phyloP scores from a whole-genome alignment of 2,113 vertebrate genomes.

The Pipra filicauda region DNA sequence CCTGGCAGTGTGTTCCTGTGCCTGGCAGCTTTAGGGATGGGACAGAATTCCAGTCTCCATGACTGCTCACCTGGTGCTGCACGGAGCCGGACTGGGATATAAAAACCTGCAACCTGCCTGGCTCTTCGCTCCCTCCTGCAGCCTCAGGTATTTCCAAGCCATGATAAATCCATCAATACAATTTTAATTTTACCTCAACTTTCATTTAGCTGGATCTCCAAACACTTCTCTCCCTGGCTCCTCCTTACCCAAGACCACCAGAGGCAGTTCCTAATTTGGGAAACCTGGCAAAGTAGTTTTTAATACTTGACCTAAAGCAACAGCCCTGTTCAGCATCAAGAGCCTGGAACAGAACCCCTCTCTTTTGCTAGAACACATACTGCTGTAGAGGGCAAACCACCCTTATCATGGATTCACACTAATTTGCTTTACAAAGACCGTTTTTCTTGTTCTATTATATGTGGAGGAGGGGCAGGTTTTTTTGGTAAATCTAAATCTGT shows the following conservation, averaged over 20 bases:
- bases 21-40: neutral
- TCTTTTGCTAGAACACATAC: neutral
- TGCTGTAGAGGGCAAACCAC: neutral
- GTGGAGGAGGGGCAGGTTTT: neutral
- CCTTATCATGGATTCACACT: neutral
- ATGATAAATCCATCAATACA: neutral
- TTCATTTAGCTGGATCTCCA: neutral
- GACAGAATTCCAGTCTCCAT: neutral
- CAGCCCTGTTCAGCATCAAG: accelerated
- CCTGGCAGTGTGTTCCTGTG: neutral
- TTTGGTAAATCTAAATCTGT: conserved; percentile 57
- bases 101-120: neutral
- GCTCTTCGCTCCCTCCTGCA: neutral
- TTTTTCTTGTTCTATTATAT: neutral
- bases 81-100: too few species aligned
- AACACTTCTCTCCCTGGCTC: neutral
- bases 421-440: neutral
- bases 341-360: neutral
- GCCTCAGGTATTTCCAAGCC: neutral
- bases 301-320: neutral
- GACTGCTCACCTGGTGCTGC: neutral
- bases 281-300: neutral
- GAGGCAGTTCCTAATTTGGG: neutral
- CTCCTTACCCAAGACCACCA: neutral
- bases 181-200: neutral